A percentile compares a stretch with the other conserved stretches of the same genome.
phyloP scores from a whole-genome alignment of 2,888 invertebrate species.

The Archips xylosteana region DNA sequence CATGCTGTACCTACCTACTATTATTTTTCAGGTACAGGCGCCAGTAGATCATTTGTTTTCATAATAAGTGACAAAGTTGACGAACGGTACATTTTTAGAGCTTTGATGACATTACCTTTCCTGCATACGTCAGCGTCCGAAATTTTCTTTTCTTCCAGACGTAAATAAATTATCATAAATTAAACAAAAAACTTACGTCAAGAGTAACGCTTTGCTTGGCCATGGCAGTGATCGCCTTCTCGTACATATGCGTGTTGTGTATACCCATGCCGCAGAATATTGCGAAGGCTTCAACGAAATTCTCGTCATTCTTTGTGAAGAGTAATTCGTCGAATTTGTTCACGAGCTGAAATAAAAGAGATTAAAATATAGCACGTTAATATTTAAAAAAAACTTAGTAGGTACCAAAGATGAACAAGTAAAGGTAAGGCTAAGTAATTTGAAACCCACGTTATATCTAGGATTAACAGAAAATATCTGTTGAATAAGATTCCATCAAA shows the following conservation, averaged over 20 bases:
- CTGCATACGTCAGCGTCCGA: too few species aligned
- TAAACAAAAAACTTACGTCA: slow-evolving; percentile 86
- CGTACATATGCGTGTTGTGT: slow-evolving; percentile 98
- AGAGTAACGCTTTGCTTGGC: slow-evolving; percentile 98
- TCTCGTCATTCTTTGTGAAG: slow-evolving; percentile 98
- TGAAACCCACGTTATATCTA: neutral
- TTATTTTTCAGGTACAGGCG: too few species aligned
- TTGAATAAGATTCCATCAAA: neutral
- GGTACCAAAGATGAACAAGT: too few species aligned
- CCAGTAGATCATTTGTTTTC: too few species aligned
- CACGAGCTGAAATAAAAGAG: slow-evolving; percentile 87
- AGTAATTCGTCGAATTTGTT: slow-evolving; percentile 96
- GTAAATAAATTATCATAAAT: neutral
- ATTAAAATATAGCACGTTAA: neutral
- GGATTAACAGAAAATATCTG: neutral
- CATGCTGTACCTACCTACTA: too few species aligned
- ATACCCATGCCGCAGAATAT: slow-evolving; percentile 99
- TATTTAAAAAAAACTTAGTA: too few species aligned
- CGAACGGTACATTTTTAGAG: too few species aligned
- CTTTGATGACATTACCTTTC: too few species aligned
- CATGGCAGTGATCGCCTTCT: slow-evolving; percentile 97
- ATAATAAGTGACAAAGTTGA: too few species aligned
- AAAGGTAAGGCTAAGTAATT: too few species aligned
- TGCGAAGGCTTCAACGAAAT: slow-evolving; percentile 98
- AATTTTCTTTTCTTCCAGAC: too few species aligned